Evolutionary conservation across 2,888 invertebrate species (phyloP).

Genomic region (Hipparchia semele): DNA sequence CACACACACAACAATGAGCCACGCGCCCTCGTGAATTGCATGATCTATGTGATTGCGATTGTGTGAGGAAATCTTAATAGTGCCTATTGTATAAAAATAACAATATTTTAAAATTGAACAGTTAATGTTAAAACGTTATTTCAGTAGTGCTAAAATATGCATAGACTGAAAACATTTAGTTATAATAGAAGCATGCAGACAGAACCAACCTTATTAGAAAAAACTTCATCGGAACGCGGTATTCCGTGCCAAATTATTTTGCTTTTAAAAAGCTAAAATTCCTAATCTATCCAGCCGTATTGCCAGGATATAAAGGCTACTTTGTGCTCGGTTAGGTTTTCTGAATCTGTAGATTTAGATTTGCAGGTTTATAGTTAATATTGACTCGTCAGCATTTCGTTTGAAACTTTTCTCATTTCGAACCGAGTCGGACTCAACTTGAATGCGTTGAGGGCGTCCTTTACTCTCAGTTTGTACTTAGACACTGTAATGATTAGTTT

Average conservation of each 20-base stretch:
- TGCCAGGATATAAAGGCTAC: constrained; percentile 30
- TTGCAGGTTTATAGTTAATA: constrained; percentile 72
- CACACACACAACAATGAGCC: too few species aligned
- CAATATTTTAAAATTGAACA: background rate
- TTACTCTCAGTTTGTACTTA: constrained; percentile 49
- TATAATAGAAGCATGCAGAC: constrained; percentile 50
- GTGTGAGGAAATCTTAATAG: too few species aligned
- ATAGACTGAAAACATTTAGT: constrained; percentile 40
- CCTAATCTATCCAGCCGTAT: constrained; percentile 20
- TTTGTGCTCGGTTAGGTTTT: constrained; percentile 29
- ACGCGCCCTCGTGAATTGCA: too few species aligned
- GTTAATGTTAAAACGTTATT: background rate
- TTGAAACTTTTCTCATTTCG: constrained; percentile 81
- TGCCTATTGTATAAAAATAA: background rate
- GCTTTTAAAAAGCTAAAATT: constrained; percentile 14
- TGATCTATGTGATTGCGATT: too few species aligned
- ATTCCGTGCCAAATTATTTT: constrained; percentile 37
- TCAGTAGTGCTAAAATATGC: constrained; percentile 14
- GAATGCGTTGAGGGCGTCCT: constrained; percentile 47
- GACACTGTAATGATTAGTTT: constrained; percentile 43
- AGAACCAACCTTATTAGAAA: constrained; percentile 67
- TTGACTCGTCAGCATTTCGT: constrained; percentile 79
- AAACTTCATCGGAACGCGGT: constrained; percentile 72
- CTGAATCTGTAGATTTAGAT: constrained; percentile 44
- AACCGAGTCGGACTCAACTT: constrained; percentile 63